Percentiles rank a stretch among this genome's conserved stretches.
Conservation (phyloP, 2,797 vertebrate genomes). For the Labroides dimidiatus region DNA sequence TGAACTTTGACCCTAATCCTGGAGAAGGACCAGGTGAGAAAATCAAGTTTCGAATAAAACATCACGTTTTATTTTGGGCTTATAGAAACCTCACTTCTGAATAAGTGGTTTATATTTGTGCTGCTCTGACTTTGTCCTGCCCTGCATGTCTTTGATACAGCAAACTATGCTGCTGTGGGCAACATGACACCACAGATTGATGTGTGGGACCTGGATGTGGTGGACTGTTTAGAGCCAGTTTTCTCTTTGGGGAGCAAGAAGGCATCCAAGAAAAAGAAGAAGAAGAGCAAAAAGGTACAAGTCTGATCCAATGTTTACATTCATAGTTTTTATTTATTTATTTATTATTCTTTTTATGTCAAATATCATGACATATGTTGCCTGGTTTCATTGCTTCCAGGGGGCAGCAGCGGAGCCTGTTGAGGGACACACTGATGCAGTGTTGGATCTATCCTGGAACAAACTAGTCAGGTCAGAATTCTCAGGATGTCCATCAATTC, state of each 20-base stretch:
- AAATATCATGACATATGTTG: neutral
- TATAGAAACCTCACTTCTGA: neutral
- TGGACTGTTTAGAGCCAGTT: constrained; percentile 94
- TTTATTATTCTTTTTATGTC: neutral
- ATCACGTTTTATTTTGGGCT: neutral
- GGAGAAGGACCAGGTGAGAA: constrained; percentile 86
- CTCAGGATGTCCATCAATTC: neutral
- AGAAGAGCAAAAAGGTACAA: constrained; percentile 91
- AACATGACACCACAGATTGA: constrained; percentile 98
- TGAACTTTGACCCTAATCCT: constrained; percentile 96
- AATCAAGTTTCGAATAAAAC: neutral
- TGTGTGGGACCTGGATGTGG: constrained; percentile 96
- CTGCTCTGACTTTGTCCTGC: neutral
- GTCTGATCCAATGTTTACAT: neutral
- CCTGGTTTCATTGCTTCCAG: constrained; percentile 26
- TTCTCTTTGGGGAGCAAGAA: constrained; percentile 93
- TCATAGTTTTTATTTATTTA: neutral
- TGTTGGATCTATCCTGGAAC: constrained; percentile 98
- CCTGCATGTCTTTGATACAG: constrained; percentile 58
- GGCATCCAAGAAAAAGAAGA: constrained; percentile 91
- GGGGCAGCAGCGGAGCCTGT: constrained; percentile 83
- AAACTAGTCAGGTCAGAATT: constrained; percentile 88
- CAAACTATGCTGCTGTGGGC: constrained; percentile 94
- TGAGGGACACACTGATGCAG: constrained; percentile 92
- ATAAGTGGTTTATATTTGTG: neutral